These are phyloP conservation scores for Odocoileus hemionus DNA, from an alignment of 2,113 vertebrate species.

Conservation along the genomic window DNA sequence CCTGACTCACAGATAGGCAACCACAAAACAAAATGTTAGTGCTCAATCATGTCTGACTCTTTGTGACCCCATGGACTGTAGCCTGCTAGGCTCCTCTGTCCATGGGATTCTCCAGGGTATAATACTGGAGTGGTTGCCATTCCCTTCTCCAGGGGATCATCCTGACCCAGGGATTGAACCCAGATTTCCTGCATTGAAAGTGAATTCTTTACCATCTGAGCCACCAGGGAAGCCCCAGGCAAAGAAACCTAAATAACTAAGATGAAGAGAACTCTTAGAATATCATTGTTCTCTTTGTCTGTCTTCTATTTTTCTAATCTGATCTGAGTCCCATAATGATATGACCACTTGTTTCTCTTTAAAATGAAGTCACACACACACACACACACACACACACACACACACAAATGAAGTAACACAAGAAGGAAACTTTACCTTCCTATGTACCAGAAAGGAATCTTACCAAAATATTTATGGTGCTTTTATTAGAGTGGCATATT, in stretches of 20 bases:
- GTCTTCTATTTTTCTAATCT: not conserved
- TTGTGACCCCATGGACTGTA: not conserved
- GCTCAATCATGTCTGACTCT: not conserved
- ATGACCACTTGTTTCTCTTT: not conserved
- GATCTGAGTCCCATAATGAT: not conserved
- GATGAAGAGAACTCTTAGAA: not conserved
- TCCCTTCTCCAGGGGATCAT: not conserved
- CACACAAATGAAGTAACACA: not conserved
- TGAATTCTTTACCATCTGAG: not conserved
- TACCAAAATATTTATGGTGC: not conserved
- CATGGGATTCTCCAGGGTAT: not conserved
- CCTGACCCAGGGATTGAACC: not conserved
- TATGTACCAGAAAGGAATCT: not conserved
- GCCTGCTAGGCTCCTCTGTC: not conserved
- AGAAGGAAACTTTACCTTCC: not conserved
- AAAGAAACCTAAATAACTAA: not conserved
- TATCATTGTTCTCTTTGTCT: not conserved
- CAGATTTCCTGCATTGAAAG: not conserved
- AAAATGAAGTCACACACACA: not conserved
- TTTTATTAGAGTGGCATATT: not conserved
- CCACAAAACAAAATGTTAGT: not conserved
- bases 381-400: no score
- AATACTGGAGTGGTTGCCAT: not conserved
- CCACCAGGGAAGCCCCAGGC: not conserved
- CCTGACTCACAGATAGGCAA: not conserved